Base-by-base conservation (phyloP, 2,888 invertebrate species). In the Drosophila affinis region DNA sequence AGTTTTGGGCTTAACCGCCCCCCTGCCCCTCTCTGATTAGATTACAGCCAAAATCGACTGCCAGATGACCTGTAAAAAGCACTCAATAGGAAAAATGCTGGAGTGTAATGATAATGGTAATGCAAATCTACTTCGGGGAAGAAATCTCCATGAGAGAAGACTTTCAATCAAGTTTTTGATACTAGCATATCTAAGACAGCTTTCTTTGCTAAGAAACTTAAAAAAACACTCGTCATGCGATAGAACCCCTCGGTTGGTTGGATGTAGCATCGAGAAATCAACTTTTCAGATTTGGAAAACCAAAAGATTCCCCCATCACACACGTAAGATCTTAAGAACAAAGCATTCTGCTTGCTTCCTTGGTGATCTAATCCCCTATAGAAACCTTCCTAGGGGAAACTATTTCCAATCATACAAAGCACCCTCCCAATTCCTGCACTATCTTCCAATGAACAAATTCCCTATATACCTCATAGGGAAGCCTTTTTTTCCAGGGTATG, bases 401-500 rank as follows among this genome's bases (percentile, higher is more conserved):
- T 24, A 24, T 24, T 24, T 1, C 29, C 24, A 0, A 24, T 24
- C 24, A 24, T 9, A 9, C 9, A 3, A 24, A 2, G 9, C 9
- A 9, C 34, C 4, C 34, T 34, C 12, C 14, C 0, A 14, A n/a
- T 32, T 9, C 10, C 29, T 17, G 6, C 0, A 53, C 9, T 3
- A 2, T 9, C 3, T 29, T 9, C 29, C 9, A 29, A 9, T 29
- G 9, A 9, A 9, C 29, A 29, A 29, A 29, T 29, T 7, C 14
- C 47, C 45, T 18, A 34, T 24, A n/a, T 10, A n/a, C 45, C 29
- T n/a, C 10, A 29, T 14, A 3, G 1, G 9, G 12, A 10, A n/a
- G 5, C 9, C 51, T 59, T 7, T 32, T 32, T 58, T 57, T 74
- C 44, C 63, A 73, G 51, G 72, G 65, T 74, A 64, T 74, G 18